A percentile compares a stretch with the other conserved stretches of the same genome.
phyloP scores from a whole-genome alignment of 1,140 invertebrate genomes.

The Anastatus disparis region DNA sequence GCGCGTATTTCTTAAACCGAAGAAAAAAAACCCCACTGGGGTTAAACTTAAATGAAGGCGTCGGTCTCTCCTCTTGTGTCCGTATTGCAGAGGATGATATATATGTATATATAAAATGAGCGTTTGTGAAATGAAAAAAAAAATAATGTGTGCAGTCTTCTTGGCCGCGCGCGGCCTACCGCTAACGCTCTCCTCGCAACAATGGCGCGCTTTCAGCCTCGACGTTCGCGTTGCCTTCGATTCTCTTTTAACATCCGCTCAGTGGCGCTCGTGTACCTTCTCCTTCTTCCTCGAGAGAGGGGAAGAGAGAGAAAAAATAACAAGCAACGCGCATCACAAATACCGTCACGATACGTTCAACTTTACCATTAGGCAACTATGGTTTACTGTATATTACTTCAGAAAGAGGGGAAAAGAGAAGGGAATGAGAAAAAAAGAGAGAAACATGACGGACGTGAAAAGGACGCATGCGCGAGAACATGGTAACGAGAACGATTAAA shows the following conservation, averaged over 20 bases:
- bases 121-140: too few relatives aligned
- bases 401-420: too few relatives aligned
- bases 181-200: constrained; percentile 37
- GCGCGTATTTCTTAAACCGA: constrained; percentile 1
- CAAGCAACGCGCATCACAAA: background rate
- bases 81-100: too few relatives aligned
- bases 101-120: too few relatives aligned
- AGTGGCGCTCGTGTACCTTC: constrained; percentile 28
- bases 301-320: background rate
- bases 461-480: background rate
- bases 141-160: background rate
- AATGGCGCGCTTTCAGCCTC: constrained; percentile 49
- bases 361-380: too few relatives aligned
- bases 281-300: background rate
- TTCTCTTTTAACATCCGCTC: constrained; percentile 37
- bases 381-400: too few relatives aligned
- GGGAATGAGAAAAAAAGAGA: too few relatives aligned
- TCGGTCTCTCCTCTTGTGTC: background rate
- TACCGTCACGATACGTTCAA: background rate
- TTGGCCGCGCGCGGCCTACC: constrained; percentile 19
- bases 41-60: constrained; percentile 1
- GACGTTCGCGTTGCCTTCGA: constrained; percentile 39
- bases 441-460: too few relatives aligned
- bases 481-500: constrained; percentile 26
- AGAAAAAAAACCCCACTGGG: background rate